Evolutionary conservation across 2,113 vertebrate species (phyloP).

Genomic region (Passer montanus): DNA sequence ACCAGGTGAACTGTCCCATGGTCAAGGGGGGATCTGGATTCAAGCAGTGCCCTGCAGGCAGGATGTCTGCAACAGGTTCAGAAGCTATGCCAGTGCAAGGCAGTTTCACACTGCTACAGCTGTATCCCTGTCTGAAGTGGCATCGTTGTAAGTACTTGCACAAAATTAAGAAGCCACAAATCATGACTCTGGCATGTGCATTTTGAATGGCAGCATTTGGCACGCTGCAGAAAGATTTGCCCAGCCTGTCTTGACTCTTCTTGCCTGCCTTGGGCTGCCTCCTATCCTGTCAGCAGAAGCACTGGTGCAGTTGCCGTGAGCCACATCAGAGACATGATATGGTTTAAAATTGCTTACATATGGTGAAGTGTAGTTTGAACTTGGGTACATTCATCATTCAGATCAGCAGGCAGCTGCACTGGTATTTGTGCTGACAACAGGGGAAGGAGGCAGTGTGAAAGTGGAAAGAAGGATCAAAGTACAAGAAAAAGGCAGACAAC

Average conservation of each 20-base stretch:
- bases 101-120: not conserved
- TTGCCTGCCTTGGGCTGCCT: not conserved
- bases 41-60: not conserved
- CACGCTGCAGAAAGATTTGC: not conserved
- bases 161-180: not conserved
- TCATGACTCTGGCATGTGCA: rapidly evolving
- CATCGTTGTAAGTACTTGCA: not conserved
- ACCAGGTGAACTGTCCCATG: not conserved
- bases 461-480: not conserved
- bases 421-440: not conserved
- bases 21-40: not conserved
- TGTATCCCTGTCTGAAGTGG: not conserved
- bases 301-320: not conserved
- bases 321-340: not conserved
- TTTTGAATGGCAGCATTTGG: not conserved
- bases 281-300: not conserved
- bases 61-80: not conserved
- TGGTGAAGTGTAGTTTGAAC: not conserved
- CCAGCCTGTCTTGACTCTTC: not conserved
- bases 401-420: not conserved
- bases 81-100: not conserved
- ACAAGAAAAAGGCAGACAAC: not conserved
- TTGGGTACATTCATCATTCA: not conserved
- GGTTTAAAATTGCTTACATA: not conserved
- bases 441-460: not conserved